Evolutionary conservation across 2,888 invertebrate species (phyloP).

Genomic region (Aporophyla lueneburgensis): DNA sequence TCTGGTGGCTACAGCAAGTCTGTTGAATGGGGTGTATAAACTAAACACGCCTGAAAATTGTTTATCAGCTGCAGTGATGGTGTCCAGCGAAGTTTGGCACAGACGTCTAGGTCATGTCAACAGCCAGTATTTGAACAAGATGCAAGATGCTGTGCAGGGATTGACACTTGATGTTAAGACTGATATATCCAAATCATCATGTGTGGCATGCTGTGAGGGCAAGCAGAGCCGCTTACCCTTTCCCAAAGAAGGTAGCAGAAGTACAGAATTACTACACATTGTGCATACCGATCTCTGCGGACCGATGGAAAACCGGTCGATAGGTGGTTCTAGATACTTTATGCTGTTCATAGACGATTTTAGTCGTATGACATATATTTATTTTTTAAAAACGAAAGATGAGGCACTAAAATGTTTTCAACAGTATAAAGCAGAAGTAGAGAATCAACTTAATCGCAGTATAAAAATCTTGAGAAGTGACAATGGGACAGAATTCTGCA

Average conservation of each 20-base stretch:
- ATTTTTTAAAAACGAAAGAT: no score
- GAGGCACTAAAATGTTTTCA: no score
- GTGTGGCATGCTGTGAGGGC: conserved; percentile 59
- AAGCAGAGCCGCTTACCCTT: conserved; percentile 55
- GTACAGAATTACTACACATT: conserved; percentile 43
- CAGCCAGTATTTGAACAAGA: no score
- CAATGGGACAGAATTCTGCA: conserved; percentile 43
- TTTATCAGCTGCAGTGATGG: conserved; percentile 32
- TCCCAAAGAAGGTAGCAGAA: conserved; percentile 46
- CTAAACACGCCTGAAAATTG: conserved; percentile 40
- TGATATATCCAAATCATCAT: conserved; percentile 54
- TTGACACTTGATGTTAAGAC: conserved; percentile 52
- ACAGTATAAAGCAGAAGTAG: no score
- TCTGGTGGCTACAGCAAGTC: conserved; percentile 58
- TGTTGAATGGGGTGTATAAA: conserved; percentile 63
- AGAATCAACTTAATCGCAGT: no score
- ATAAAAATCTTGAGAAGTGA: conserved; percentile 41
- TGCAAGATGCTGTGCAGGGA: conserved; percentile 62
- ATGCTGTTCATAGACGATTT: no score
- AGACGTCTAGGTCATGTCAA: no score
- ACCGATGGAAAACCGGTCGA: no score
- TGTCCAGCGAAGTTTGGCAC: no score
- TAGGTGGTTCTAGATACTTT: no score
- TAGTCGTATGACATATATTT: no score
- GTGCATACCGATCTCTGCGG: no score